Conservation (phyloP, 2,888 invertebrate species). For the Pachycephus smyrnensis region DNA sequence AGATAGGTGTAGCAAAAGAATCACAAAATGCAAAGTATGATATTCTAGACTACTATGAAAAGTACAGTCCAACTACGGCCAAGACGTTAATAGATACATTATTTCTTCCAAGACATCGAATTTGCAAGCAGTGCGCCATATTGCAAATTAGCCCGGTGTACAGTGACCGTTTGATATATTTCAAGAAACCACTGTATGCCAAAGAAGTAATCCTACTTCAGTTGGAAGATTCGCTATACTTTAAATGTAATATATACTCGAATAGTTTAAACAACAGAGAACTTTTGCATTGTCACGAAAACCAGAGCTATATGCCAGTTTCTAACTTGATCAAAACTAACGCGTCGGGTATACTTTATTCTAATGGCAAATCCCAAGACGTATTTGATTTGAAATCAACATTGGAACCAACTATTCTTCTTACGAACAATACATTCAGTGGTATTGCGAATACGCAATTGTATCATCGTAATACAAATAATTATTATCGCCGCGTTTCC, state of each 20-base stretch:
- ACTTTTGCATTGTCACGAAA: slow-evolving; percentile 3
- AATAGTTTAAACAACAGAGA: slow-evolving; percentile 1
- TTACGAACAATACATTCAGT: slow-evolving; percentile 28
- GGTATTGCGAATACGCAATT: slow-evolving; percentile 39
- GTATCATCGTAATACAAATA: slow-evolving; percentile 43
- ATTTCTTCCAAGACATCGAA: slow-evolving; percentile 32
- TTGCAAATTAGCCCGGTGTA: slow-evolving; percentile 51
- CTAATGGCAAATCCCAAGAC: slow-evolving; percentile 29
- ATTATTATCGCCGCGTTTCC: slow-evolving; percentile 50
- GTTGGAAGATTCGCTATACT: slow-evolving; percentile 32
- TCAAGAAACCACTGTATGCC: slow-evolving; percentile 43
- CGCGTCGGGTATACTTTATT: slow-evolving; percentile 51
- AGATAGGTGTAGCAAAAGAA: slow-evolving; percentile 34
- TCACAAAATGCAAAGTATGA: slow-evolving; percentile 31
- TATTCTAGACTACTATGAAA: slow-evolving; percentile 43
- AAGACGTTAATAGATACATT: slow-evolving; percentile 31
- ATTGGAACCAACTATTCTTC: slow-evolving; percentile 42
- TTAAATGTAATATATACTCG: slow-evolving; percentile 7
- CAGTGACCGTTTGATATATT: slow-evolving; percentile 55
- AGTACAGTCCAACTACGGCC: slow-evolving; percentile 34
- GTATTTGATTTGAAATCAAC: slow-evolving; percentile 40
- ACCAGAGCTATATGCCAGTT: slow-evolving; percentile 51
- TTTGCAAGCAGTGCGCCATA: slow-evolving; percentile 48
- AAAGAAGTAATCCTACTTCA: slow-evolving; percentile 46
- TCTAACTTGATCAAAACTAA: slow-evolving; percentile 47